phyloP scores from a whole-genome alignment of 2,888 invertebrate species.

The Hololepta plana region DNA sequence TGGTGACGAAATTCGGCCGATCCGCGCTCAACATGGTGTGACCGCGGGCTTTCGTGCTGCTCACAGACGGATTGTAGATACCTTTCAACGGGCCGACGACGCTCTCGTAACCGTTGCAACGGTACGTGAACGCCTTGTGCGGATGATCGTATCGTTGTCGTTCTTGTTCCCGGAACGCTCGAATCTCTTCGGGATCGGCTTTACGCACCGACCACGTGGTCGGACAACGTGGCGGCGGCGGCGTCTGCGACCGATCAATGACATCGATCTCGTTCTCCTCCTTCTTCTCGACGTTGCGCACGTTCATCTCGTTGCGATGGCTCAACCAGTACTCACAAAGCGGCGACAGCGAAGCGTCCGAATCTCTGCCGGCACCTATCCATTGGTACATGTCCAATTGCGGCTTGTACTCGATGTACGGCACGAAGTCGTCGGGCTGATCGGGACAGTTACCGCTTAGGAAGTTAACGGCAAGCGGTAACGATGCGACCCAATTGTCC shows the following conservation, averaged over 20 bases:
- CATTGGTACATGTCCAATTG: slow-evolving; percentile 63
- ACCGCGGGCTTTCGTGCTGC: slow-evolving; percentile 52
- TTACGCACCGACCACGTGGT: slow-evolving; percentile 71
- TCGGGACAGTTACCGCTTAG: slow-evolving; percentile 66
- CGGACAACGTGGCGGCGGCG: slow-evolving; percentile 43
- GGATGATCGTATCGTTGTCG: slow-evolving; percentile 70
- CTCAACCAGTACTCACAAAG: slow-evolving; percentile 69
- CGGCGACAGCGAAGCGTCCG: slow-evolving; percentile 55
- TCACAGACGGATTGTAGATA: slow-evolving; percentile 46
- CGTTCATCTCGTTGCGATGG: slow-evolving; percentile 31
- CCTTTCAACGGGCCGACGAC: slow-evolving; percentile 40
- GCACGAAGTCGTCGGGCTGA: slow-evolving; percentile 73
- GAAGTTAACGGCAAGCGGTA: slow-evolving; percentile 67
- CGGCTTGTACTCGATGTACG: slow-evolving; percentile 69
- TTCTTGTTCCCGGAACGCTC: slow-evolving; percentile 64
- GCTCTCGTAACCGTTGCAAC: slow-evolving; percentile 30
- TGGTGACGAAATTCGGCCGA: slow-evolving; percentile 80
- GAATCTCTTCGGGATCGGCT: slow-evolving; percentile 58
- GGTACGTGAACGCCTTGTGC: slow-evolving; percentile 80
- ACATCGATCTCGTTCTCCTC: slow-evolving; percentile 22
- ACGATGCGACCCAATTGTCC: slow-evolving; percentile 54
- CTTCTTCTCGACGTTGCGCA: slow-evolving; percentile 18
- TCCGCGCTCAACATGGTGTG: slow-evolving; percentile 65
- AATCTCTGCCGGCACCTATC: slow-evolving; percentile 91
- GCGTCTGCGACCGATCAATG: slow-evolving; percentile 27